These are phyloP conservation scores for Natrix natrix DNA, from an alignment of 2,797 vertebrate genomes.

Conservation along the genomic window DNA sequence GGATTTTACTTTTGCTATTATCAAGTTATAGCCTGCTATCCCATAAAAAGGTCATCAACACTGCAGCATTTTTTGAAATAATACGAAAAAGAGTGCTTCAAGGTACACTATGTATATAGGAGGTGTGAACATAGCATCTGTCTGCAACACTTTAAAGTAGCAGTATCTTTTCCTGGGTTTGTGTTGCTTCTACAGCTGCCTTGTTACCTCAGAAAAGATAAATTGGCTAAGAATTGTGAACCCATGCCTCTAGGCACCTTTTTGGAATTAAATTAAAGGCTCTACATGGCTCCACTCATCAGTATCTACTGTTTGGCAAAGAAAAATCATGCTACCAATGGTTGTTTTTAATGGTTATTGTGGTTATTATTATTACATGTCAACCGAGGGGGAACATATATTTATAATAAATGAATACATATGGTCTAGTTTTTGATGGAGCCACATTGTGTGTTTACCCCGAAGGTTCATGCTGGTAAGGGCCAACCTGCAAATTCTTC, in stretches of 20 bases:
- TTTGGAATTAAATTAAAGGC: neutral
- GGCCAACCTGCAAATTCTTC: neutral
- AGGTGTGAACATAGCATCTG: neutral
- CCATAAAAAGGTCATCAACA: no score
- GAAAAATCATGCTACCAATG: neutral
- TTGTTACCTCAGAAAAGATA: neutral
- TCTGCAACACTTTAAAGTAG: neutral
- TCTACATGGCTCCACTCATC: neutral
- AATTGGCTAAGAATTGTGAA: neutral
- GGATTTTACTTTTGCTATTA: neutral
- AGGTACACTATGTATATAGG: neutral
- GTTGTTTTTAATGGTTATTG: neutral
- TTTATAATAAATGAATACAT: neutral
- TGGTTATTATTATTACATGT: neutral
- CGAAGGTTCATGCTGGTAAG: no score
- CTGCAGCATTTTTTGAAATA: neutral
- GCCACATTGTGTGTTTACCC: neutral
- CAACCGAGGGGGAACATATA: neutral
- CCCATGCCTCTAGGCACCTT: neutral
- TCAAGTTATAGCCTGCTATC: neutral
- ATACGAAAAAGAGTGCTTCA: neutral
- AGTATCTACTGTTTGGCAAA: neutral
- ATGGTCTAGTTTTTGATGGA: neutral
- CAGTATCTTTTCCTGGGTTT: neutral
- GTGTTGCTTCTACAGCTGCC: neutral